A percentile compares a stretch with the other conserved stretches of the same genome.
phyloP scores from a whole-genome alignment of 2,888 invertebrate species.

The Macrosoma leucophasiata region DNA sequence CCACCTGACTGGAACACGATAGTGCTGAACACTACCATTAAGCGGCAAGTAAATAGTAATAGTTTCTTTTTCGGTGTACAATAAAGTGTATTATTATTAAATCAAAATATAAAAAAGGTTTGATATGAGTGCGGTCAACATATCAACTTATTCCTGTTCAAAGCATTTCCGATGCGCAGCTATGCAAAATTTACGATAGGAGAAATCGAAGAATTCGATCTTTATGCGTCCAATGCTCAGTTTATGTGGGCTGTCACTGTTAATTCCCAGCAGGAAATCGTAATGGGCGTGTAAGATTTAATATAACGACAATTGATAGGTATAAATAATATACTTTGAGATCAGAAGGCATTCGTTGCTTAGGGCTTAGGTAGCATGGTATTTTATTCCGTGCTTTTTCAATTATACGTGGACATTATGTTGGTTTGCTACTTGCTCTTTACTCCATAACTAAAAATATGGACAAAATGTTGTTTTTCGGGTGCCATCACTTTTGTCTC shows the following conservation, averaged over 20 bases:
- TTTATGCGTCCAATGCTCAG: conserved; percentile 35
- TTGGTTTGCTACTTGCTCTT: too few relatives aligned
- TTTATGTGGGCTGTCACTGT: conserved; percentile 31
- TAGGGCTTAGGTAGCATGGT: too few relatives aligned
- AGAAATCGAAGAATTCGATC: conserved; percentile 35
- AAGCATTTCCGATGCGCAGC: conserved; percentile 12
- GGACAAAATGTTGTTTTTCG: too few relatives aligned
- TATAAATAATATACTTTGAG: too few relatives aligned
- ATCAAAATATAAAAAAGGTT: conserved; percentile 5
- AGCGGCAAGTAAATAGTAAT: too few relatives aligned
- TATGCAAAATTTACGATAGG: conserved; percentile 31
- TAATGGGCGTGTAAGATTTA: conserved; percentile 32
- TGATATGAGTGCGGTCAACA: conserved; percentile 1
- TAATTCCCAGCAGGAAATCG: conserved; percentile 31
- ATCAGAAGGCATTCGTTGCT: too few relatives aligned
- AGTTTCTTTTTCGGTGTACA: neutral
- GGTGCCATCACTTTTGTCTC: too few relatives aligned
- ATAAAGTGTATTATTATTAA: neutral
- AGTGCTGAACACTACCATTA: too few relatives aligned
- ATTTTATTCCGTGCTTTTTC: too few relatives aligned
- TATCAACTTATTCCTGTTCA: conserved; percentile 15
- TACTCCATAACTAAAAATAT: too few relatives aligned
- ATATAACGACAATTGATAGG: conserved; percentile 23
- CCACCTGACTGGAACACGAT: too few relatives aligned
- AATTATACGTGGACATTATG: too few relatives aligned